These are phyloP conservation scores for Melanotaenia parkinsoni DNA, from an alignment of 2,797 vertebrate genomes.

Conservation along the genomic window DNA sequence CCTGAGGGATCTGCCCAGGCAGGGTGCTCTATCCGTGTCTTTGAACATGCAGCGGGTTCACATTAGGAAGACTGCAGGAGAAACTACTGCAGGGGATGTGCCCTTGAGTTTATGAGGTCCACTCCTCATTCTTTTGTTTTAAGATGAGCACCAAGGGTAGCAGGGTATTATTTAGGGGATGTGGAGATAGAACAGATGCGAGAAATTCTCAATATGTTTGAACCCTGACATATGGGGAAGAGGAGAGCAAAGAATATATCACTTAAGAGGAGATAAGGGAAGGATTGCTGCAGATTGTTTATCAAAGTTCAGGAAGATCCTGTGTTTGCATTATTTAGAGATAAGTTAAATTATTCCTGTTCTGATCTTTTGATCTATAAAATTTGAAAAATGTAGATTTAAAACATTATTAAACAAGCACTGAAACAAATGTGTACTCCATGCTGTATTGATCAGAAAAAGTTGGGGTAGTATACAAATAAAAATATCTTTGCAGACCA, in stretches of 20 bases:
- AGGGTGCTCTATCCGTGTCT: conserved; percentile 54
- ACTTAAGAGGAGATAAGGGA: conserved; percentile 8
- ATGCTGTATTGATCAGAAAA: no score
- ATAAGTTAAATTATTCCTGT: background rate
- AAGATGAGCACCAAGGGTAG: conserved; percentile 47
- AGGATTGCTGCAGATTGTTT: conserved; percentile 24
- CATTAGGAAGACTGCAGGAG: conserved; percentile 64
- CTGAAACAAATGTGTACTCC: background rate
- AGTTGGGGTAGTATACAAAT: no score
- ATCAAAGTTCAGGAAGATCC: conserved; percentile 16
- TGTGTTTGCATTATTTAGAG: conserved; percentile 1
- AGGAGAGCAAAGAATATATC: conserved; percentile 32
- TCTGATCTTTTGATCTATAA: background rate
- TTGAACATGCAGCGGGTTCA: conserved; percentile 77
- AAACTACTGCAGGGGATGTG: conserved; percentile 34
- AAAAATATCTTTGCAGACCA: no score
- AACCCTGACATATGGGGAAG: conserved; percentile 45
- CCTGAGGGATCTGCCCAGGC: conserved; percentile 64
- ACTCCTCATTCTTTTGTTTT: conserved; percentile 65
- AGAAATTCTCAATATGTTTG: conserved; percentile 59
- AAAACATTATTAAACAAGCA: background rate
- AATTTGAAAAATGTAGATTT: background rate
- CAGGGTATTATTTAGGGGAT: conserved; percentile 40
- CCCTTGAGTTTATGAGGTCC: conserved; percentile 56
- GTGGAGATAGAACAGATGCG: conserved; percentile 61